Evolutionary conservation across 2,888 invertebrate genomes (phyloP).

Genomic region (Trachelus troglodyta): DNA sequence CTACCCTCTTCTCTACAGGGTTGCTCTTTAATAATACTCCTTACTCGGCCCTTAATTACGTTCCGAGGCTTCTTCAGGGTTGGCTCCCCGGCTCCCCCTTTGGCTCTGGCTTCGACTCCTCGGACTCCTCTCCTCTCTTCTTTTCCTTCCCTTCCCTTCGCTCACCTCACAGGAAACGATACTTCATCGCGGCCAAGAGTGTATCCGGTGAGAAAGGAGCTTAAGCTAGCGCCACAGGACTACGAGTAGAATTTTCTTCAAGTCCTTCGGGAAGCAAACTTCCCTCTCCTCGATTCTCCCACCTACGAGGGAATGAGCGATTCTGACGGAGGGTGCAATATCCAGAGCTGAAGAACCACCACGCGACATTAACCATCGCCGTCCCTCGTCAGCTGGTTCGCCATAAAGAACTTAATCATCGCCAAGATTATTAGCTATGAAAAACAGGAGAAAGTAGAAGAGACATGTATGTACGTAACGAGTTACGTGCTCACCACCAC

Average conservation of each 20-base stretch:
- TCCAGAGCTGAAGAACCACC: neutral
- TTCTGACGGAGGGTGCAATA: too few relatives aligned
- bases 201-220: too few relatives aligned
- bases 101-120: neutral
- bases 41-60: constrained; percentile 42
- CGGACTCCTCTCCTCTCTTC: neutral
- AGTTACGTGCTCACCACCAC: neutral
- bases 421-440: constrained; percentile 3
- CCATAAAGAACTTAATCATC: neutral
- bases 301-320: too few relatives aligned
- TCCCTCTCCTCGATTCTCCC: too few relatives aligned
- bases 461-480: neutral
- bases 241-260: too few relatives aligned
- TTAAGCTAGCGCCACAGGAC: too few relatives aligned
- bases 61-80: constrained; percentile 20
- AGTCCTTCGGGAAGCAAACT: too few relatives aligned
- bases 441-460: neutral
- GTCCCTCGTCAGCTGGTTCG: neutral
- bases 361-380: neutral
- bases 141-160: neutral
- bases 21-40: constrained; percentile 42
- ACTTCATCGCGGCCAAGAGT: too few relatives aligned
- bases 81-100: constrained; percentile 12
- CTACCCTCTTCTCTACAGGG: constrained; percentile 7
- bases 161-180: neutral